These are phyloP conservation scores for Holothuria scabra DNA, from an alignment of 53 echinoderm and acorn worm genomes.

Conservation along the genomic window DNA sequence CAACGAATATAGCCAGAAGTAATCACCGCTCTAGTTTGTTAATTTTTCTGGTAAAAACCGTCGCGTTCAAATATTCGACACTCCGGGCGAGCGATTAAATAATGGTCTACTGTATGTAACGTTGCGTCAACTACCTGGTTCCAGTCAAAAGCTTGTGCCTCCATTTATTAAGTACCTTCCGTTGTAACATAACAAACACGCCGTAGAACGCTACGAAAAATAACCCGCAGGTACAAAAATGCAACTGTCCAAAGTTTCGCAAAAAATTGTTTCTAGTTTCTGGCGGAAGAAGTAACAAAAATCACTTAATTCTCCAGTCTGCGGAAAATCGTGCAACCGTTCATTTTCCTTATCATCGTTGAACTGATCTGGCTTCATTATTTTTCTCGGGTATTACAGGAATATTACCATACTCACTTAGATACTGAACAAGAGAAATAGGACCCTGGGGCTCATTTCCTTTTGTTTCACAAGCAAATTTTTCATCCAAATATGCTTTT, in stretches of 20 bases:
- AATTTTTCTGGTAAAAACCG: too few relatives aligned
- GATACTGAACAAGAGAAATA: too few relatives aligned
- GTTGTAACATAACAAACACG: constrained; percentile 27
- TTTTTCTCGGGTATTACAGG: too few relatives aligned
- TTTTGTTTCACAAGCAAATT: constrained; percentile 1
- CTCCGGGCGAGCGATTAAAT: too few relatives aligned
- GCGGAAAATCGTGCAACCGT: too few relatives aligned
- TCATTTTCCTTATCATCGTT: too few relatives aligned
- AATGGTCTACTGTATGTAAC: too few relatives aligned
- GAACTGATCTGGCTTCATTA: too few relatives aligned
- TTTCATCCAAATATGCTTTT: neutral
- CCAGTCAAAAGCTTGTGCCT: neutral
- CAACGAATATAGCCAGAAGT: neutral
- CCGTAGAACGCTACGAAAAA: neutral
- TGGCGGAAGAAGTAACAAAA: neutral
- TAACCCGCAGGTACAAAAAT: constrained; percentile 13
- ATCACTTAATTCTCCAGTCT: constrained; percentile 15
- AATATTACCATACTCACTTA: too few relatives aligned
- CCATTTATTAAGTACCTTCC: constrained; percentile 18
- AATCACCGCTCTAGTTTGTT: neutral
- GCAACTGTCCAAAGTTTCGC: neutral
- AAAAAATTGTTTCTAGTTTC: neutral
- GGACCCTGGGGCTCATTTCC: too few relatives aligned
- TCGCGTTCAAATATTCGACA: too few relatives aligned
- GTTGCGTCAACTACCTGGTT: neutral